Evolutionary conservation across 2,888 invertebrate species (phyloP).

Genomic region (Hymenopus coronatus): DNA sequence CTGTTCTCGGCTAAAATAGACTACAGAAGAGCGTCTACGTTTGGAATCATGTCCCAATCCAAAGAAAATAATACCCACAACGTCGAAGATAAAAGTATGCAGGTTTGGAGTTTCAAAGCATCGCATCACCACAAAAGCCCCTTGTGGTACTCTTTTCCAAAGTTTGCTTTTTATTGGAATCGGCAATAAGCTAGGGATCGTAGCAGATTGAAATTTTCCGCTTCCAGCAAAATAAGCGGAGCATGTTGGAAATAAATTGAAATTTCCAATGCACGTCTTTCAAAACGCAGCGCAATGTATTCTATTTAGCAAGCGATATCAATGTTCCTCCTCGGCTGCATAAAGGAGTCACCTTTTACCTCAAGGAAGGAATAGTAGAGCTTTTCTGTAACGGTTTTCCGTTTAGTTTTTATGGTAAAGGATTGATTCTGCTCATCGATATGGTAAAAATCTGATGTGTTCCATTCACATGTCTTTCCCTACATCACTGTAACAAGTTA

Average conservation of each 20-base stretch:
- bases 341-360: neutral
- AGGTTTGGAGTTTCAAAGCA: no score
- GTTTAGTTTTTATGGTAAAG: neutral
- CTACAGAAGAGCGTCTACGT: no score
- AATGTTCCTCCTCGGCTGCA: neutral
- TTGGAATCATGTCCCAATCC: no score
- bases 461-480: no score
- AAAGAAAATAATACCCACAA: no score
- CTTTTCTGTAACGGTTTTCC: neutral
- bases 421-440: neutral
- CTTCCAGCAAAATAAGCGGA: neutral
- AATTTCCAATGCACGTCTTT: neutral
- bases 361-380: neutral
- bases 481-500: no score
- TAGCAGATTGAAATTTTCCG: neutral
- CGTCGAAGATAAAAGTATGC: no score
- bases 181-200: neutral
- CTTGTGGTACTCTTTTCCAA: neutral
- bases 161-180: neutral
- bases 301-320: neutral
- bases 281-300: neutral
- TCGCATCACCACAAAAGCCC: no score
- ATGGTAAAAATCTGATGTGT: no score
- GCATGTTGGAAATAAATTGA: neutral
- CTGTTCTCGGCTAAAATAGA: no score